Conservation (phyloP, 2,113 vertebrate genomes). For the Thunnus thynnus region DNA sequence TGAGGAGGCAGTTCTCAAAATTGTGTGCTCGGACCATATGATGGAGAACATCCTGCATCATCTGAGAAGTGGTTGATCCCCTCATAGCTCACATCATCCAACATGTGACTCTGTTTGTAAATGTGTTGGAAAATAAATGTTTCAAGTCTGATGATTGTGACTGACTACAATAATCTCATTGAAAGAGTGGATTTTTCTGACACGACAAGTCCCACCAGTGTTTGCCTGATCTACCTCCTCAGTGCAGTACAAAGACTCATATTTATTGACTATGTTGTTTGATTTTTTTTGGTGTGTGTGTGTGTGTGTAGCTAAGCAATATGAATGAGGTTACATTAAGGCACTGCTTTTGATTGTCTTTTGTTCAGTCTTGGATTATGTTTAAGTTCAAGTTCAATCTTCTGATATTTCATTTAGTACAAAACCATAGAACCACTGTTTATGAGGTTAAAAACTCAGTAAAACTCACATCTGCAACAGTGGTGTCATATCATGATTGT, state of each 20-base stretch:
- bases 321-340: neutral
- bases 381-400: neutral
- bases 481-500: neutral
- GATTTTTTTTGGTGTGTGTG: neutral
- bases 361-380: neutral
- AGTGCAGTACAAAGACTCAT: neutral
- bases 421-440: neutral
- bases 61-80: too few relatives aligned
- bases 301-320: neutral
- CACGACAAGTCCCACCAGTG: neutral
- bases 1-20: too few relatives aligned
- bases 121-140: too few relatives aligned
- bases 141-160: neutral
- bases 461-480: conserved; percentile 1
- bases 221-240: neutral
- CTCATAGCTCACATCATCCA: too few relatives aligned
- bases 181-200: neutral
- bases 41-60: too few relatives aligned
- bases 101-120: neutral
- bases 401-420: neutral
- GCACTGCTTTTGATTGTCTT: neutral
- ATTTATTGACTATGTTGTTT: neutral
- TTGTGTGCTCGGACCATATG: too few relatives aligned
- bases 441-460: neutral
- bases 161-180: neutral